Evolutionary conservation across 2,797 vertebrate species (phyloP), one percentile per base, ranked within the genome.

Genomic region (Paedocypris micromegethes): DNA sequence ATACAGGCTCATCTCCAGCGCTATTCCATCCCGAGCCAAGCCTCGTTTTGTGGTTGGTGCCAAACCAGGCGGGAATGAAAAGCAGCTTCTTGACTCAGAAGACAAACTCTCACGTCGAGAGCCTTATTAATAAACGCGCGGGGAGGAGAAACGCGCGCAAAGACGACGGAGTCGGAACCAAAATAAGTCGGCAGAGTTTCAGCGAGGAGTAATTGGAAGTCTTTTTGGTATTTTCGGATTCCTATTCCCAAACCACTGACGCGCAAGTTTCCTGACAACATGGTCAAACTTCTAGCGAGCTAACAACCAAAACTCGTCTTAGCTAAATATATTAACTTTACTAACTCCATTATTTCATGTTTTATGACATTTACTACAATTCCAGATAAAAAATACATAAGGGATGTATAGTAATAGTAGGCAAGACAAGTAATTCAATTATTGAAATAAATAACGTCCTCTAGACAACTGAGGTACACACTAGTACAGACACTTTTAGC

Each of bases 121-220:
- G 53, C 2, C 38, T 37, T 66, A 66, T 66, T 66, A 49, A 58
- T 66, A 55, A 50, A 42, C 40, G 42, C 58, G 47, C 45, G 23
- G 9, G 48, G 47, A 67, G 45, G 3, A 66, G 58, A 53, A 47
- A 43, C 2, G 0, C 39, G 5, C 0, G 0, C 9, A 9, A 9
- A 23, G 9, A 51, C 44, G 42, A 52, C 42, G 51, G 49, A 60
- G 41, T 53, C 57, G 44, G 40, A 47, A 41, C 43, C 66, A 37
- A 48, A 69, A 66, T 48, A 57, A 42, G 6, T 6, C 23, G 9
- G 6, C 2, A 53, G 50, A 9, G 49, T 56, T 65, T 48, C 63
- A 48, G 62, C 54, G 6, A 38, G 55, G 42, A 60, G 66, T 46
- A 60, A 61, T 47, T 54, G 50, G 43, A 68, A 68, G 54, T 39